Evolutionary conservation across 2,888 invertebrate genomes (phyloP), one percentile per base, ranked within the genome.

Genomic region (Labia minor): DNA sequence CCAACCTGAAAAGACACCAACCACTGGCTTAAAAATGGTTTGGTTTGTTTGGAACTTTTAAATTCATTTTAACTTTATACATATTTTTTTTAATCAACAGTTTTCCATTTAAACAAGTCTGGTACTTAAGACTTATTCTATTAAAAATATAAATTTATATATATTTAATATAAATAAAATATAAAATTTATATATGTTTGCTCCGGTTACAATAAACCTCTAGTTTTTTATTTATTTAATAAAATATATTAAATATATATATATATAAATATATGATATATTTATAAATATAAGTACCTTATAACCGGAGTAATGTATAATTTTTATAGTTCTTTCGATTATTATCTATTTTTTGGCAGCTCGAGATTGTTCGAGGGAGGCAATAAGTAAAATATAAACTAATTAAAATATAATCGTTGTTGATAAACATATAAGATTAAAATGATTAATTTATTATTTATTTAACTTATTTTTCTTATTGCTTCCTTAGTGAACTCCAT

Each of bases 101-200:
- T 49, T 49, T 49, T 49, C 49, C 49, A 49, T 49, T 49, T 49
- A 49, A 49, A 49, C 49, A 16, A 49, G 3, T 49, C 49, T 49
- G 14, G 49, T 49, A 14, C 49, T 49, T 49, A 49, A 49, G 49
- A 49, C 49, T 49, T 49, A 49, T 49, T n/a, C 16, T 8, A n/a
- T 49, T n/a, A 49, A 49, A 49, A 49, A 49, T 49, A 49, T 14
- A 49, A 49, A 49, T 49, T 49, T 49, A 49, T 49, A 49, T 49
- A 49, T 14, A 49, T 49, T n/a, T 10, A 10, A 49, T 8, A 49
- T 49, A 49, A 49, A n/a, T n/a, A 49, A 49, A 49, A 49, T 49
- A 26, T 26, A 26, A 3, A 26, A 3, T 26, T 26, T 26, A 26
- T 26, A 26, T 26, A 26, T 26, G 26, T 26, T 49, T 49, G 14